phyloP scores from a whole-genome alignment of 30 jellyfish, hydroid and myxozoan genomes.

The Sanderia malayensis region DNA sequence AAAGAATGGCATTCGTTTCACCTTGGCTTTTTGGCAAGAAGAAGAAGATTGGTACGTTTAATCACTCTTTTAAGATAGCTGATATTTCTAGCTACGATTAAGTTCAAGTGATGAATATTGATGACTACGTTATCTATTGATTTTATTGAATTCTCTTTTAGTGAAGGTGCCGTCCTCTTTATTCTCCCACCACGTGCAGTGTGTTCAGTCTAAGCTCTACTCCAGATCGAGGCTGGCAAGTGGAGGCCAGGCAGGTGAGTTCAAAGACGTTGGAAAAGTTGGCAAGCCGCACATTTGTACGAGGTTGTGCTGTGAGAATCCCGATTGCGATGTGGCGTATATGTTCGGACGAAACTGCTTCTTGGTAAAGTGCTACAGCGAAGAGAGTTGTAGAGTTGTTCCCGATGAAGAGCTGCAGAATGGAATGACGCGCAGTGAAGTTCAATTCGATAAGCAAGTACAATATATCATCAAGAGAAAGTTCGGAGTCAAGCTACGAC shows the following conservation, averaged over 20 bases:
- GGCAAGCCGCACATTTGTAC: slow-evolving; percentile 93
- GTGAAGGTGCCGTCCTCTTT: slow-evolving; percentile 95
- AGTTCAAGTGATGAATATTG: too few species aligned
- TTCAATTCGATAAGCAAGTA: slow-evolving; percentile 83
- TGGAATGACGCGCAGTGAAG: slow-evolving; percentile 42
- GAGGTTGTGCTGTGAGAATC: slow-evolving; percentile 91
- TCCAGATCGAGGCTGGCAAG: slow-evolving; percentile 76
- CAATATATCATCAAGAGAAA: slow-evolving; percentile 80
- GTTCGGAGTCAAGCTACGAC: slow-evolving; percentile 83
- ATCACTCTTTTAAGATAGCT: too few species aligned
- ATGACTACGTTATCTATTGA: too few species aligned
- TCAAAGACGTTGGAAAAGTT: slow-evolving; percentile 93
- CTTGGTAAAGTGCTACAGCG: slow-evolving; percentile 87
- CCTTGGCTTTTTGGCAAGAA: slow-evolving; percentile 92
- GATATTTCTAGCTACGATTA: too few species aligned
- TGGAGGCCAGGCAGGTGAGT: slow-evolving; percentile 96
- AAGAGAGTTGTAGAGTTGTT: slow-evolving; percentile 89
- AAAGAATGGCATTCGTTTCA: slow-evolving; percentile 92
- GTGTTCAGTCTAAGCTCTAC: slow-evolving; percentile 92
- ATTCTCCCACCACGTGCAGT: slow-evolving; percentile 91
- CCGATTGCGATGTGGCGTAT: slow-evolving; percentile 92
- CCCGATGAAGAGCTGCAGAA: slow-evolving; percentile 87
- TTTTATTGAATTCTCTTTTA: slow-evolving; percentile 17
- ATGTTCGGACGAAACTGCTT: slow-evolving; percentile 97
- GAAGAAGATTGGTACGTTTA: slow-evolving; percentile 74